phyloP scores from a whole-genome alignment of 2,797 vertebrate species.

The Octomys mimax region DNA sequence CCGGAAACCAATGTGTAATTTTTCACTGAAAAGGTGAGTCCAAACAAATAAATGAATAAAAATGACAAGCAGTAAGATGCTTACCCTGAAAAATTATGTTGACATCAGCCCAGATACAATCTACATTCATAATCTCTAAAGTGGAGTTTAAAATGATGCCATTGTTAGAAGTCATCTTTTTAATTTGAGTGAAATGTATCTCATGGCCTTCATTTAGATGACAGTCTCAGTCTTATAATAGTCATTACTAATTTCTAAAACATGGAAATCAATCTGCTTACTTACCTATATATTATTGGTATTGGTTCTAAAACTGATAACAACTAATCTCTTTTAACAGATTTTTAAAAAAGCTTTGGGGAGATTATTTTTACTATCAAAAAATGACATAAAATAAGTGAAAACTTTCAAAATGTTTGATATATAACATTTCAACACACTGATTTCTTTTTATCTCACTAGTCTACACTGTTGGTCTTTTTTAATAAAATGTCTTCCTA shows the following conservation, averaged over 20 bases:
- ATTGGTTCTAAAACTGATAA: constrained; percentile 1
- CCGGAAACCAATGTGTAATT: constrained; percentile 30
- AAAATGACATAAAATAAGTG: neutral
- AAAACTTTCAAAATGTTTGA: constrained; percentile 27
- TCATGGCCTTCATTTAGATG: neutral
- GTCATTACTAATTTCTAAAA: neutral
- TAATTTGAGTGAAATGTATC: neutral
- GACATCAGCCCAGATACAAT: neutral
- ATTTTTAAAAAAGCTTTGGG: neutral
- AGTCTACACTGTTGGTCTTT: neutral
- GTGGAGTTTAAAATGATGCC: neutral
- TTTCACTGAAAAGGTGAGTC: constrained; percentile 49
- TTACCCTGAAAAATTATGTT: constrained; percentile 44
- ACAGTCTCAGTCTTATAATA: neutral
- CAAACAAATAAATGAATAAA: constrained; percentile 63
- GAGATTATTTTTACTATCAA: neutral
- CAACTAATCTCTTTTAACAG: neutral
- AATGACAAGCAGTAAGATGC: constrained; percentile 31
- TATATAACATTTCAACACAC: neutral
- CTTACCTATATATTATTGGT: constrained; percentile 1
- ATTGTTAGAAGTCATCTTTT: constrained; percentile 40
- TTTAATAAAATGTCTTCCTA: too few relatives aligned
- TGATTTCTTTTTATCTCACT: neutral
- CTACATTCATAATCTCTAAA: constrained; percentile 62
- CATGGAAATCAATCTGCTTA: neutral